Evolutionary conservation across 2,797 vertebrate genomes (phyloP).

Genomic region (Jordanella pulchra): DNA sequence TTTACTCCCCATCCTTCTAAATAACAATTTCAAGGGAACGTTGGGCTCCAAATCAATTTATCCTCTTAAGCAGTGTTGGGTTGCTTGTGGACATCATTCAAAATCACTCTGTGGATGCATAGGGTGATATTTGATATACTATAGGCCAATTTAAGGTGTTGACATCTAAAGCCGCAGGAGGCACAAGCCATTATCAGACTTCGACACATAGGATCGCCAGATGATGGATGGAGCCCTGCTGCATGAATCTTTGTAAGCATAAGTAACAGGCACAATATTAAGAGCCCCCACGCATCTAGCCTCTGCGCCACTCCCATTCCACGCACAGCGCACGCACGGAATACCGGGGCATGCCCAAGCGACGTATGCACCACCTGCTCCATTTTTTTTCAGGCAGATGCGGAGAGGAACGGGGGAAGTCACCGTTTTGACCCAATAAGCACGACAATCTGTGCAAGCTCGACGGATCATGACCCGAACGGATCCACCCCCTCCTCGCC

Average conservation of each 20-base stretch:
- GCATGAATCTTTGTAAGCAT: background rate
- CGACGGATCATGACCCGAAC: slow-evolving; percentile 42
- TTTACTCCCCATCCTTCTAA: background rate
- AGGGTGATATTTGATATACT: background rate
- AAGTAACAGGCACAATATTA: slow-evolving; percentile 9
- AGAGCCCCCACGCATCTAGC: slow-evolving; percentile 16
- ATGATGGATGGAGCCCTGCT: background rate
- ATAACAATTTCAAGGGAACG: background rate
- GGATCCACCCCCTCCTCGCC: slow-evolving; percentile 31
- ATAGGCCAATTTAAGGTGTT: background rate
- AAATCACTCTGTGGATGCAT: background rate
- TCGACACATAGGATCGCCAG: background rate
- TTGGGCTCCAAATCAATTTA: background rate
- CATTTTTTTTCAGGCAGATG: slow-evolving; percentile 61
- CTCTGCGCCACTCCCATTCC: slow-evolving; percentile 8
- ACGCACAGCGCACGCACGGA: slow-evolving; percentile 60
- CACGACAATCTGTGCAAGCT: slow-evolving; percentile 58
- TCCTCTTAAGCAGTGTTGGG: background rate
- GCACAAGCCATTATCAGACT: background rate
- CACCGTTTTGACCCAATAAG: slow-evolving; percentile 53
- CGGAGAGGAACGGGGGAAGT: slow-evolving; percentile 14
- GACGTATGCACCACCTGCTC: slow-evolving; percentile 63
- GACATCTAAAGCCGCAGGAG: background rate
- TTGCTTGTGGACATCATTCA: background rate
- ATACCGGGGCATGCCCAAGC: slow-evolving; percentile 73